These are phyloP conservation scores for Lontra canadensis DNA, from an alignment of 2,113 vertebrate species.

Conservation along the genomic window DNA sequence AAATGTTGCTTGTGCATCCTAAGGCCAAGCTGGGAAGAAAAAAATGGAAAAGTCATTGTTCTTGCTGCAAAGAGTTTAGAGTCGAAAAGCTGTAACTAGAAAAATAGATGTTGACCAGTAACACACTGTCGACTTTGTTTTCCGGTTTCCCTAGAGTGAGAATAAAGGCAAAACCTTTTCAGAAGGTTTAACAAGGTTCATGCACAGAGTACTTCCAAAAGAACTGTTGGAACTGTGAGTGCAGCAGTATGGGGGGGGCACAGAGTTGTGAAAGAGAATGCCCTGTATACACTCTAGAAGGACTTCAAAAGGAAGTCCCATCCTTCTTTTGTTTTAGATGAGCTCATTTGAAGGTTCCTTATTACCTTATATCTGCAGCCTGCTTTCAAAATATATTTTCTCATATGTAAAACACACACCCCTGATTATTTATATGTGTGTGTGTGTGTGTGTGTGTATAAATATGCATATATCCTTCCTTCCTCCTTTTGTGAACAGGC, in stretches of 20 bases:
- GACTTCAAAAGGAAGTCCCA: neutral
- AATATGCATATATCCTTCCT: neutral
- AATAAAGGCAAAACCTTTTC: neutral
- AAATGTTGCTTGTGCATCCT: neutral
- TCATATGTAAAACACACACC: neutral
- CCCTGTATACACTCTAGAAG: neutral
- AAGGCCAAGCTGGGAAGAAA: neutral
- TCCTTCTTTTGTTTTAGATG: neutral
- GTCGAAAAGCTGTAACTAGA: neutral
- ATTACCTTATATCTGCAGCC: neutral
- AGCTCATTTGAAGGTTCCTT: neutral
- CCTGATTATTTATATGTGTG: neutral
- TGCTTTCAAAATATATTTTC: neutral
- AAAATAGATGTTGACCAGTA: neutral
- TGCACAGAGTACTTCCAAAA: neutral
- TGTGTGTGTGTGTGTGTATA: too few species aligned
- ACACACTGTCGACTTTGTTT: neutral
- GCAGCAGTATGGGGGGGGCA: rapidly evolving
- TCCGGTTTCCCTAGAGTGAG: neutral
- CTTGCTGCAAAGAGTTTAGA: neutral
- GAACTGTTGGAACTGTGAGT: neutral
- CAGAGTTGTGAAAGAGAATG: rapidly evolving
- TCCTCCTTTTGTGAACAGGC: slow-evolving; percentile 29
- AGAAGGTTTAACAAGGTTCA: neutral
- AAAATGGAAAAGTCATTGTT: neutral